Evolutionary conservation across 92 coral and sea anemone genomes (phyloP).

Genomic region (Parazoanthus swiftii): DNA sequence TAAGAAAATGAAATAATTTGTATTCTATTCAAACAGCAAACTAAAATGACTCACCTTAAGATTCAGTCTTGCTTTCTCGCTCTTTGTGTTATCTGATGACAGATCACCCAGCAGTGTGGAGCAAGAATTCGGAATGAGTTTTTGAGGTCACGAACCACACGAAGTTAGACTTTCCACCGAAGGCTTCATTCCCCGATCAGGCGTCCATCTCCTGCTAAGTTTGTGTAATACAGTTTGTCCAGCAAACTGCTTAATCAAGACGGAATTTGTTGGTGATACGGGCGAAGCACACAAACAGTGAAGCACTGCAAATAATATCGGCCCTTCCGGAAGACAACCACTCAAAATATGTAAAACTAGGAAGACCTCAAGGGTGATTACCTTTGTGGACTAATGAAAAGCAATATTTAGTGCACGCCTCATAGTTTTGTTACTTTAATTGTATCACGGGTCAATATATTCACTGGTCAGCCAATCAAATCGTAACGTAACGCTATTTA

Average conservation of each 20-base stretch:
- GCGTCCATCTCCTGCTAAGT: not conserved
- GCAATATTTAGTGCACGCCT: constrained; percentile 31
- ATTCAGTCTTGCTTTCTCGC: not conserved
- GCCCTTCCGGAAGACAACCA: not conserved
- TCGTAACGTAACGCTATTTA: not conserved
- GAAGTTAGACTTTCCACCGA: not conserved
- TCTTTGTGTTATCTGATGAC: not conserved
- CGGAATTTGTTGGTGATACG: not conserved
- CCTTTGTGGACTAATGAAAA: constrained; percentile 1
- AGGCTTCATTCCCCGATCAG: not conserved
- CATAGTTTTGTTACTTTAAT: constrained; percentile 24
- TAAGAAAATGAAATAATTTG: not conserved
- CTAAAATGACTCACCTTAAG: constrained; percentile 28
- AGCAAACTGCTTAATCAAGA: not conserved
- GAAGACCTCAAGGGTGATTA: constrained; percentile 18
- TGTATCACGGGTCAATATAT: constrained; percentile 20
- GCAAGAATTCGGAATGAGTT: constrained; percentile 14
- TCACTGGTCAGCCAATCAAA: constrained; percentile 36
- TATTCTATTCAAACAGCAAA: not conserved
- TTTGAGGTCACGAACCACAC: constrained; percentile 24
- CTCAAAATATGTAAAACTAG: constrained; percentile 14
- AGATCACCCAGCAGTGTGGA: not conserved
- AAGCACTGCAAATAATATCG: not conserved
- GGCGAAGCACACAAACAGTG: not conserved
- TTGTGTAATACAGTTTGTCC: not conserved